Base-by-base conservation (phyloP, 2,888 invertebrate genomes). In the Watsonalla binaria region DNA sequence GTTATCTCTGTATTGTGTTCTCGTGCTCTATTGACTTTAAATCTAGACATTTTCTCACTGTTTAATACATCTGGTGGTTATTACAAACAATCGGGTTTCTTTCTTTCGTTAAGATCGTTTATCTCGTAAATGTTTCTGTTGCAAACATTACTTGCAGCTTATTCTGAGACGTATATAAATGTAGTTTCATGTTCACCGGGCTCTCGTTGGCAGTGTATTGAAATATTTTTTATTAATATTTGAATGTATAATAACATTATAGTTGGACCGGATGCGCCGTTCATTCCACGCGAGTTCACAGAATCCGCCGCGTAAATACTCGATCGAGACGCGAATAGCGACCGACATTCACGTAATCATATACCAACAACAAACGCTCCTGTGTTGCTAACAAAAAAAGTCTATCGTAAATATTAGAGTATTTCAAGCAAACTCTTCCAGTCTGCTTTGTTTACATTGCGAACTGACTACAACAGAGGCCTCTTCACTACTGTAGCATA, bases 201-300 rank as follows among this genome's bases (percentile, higher is more conserved):
- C 15, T 49, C 37, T 5, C 24, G 9, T 46, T 37, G 35, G 39
- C 49, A 46, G 42, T 51, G 35, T 47, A 42, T 47, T 15, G 48
- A 49, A 15, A 49, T 14, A 51, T 56, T 53, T 48, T 51, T 48
- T 15, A 24, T 45, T 50, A 51, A 53, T 52, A 46, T 50, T 54
- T 51, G 14, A 45, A 35, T 24, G 46, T 55, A 54, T 47, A 55
- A 50, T 48, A 33, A 49, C 51, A 56, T 61, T 66, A 57, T 61
- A 56, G 55, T 55, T 45, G 53, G 53, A 58, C 65, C 73, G 67
- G 62, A 72, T 65, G 65, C 64, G 57, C 60, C 58, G 62, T 55
- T 49, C 60, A 47, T 51, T 53, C 57, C 55, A 55, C 52, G 46
- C 42, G 58, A 55, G 60, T 68, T 70, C 66, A 67, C 61, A 54